phyloP scores from a whole-genome alignment of 2,888 invertebrate species.

The Lasioglossum malachurum region DNA sequence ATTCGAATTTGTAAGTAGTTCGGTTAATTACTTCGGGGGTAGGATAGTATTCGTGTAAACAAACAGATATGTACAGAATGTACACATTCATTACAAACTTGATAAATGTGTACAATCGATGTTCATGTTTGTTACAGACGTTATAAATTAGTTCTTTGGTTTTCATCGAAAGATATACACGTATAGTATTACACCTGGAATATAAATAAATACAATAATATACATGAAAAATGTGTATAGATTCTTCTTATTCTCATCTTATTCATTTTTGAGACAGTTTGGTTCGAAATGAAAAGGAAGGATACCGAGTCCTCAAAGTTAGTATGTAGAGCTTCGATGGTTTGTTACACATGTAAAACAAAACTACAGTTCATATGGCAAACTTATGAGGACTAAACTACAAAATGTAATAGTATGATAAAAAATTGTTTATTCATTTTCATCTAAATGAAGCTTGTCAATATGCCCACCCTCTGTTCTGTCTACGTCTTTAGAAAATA shows the following conservation, averaged over 20 bases:
- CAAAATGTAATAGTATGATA: not conserved
- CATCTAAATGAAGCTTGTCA: not conserved
- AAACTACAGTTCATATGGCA: not conserved
- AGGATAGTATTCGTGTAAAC: slow-evolving; percentile 6
- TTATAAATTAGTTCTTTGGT: slow-evolving; percentile 50
- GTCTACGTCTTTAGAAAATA: not conserved
- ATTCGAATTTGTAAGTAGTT: slow-evolving; percentile 55
- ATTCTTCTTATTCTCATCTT: slow-evolving; percentile 5
- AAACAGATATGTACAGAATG: slow-evolving; percentile 24
- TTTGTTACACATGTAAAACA: slow-evolving; percentile 24
- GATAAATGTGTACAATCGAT: slow-evolving; percentile 40
- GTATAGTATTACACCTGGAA: slow-evolving; percentile 46
- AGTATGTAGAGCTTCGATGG: slow-evolving; percentile 31
- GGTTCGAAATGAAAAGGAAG: not conserved
- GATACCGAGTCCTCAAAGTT: not conserved
- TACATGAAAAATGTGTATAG: slow-evolving; percentile 33
- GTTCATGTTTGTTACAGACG: slow-evolving; percentile 51
- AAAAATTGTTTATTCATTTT: not conserved
- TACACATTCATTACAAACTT: slow-evolving; percentile 39
- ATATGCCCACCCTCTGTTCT: not conserved
- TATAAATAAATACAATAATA: slow-evolving; percentile 54
- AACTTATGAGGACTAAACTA: not conserved
- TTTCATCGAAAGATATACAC: slow-evolving; percentile 35
- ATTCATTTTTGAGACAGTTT: not conserved
- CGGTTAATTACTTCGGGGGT: slow-evolving; percentile 35